A percentile compares a stretch with the other conserved stretches of the same genome.
Evolutionary conservation across 2,888 invertebrate genomes (phyloP).

Genomic region (Drosophila prostipennis): DNA sequence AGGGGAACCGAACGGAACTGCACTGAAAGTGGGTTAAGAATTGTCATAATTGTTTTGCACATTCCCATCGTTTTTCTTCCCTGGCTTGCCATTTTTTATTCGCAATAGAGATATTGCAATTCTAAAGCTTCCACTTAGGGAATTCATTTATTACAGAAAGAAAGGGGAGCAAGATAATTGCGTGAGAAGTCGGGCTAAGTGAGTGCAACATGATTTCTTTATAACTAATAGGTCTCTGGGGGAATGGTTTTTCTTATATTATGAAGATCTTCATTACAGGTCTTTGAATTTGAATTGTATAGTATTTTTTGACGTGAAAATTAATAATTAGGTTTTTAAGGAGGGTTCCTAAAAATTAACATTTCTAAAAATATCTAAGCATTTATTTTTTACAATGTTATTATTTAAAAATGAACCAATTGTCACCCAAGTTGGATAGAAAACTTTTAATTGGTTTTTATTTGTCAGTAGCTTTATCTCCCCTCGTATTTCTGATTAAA

Average conservation of each 20-base stretch:
- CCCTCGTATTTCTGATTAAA: neutral
- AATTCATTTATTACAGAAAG: slow-evolving; percentile 28
- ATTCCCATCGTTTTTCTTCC: slow-evolving; percentile 16
- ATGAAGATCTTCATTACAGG: slow-evolving; percentile 9
- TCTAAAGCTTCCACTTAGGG: slow-evolving; percentile 28
- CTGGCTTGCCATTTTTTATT: slow-evolving; percentile 23
- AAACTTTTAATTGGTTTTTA: too few species aligned
- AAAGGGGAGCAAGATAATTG: slow-evolving; percentile 38
- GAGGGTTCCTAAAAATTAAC: too few species aligned
- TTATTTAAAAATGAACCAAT: too few species aligned
- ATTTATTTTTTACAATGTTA: too few species aligned
- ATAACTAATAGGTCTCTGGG: slow-evolving; percentile 7
- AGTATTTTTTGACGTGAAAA: neutral
- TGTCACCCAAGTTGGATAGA: too few species aligned
- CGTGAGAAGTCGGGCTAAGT: slow-evolving; percentile 43
- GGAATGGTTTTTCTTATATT: neutral
- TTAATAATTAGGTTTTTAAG: neutral
- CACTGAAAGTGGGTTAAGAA: slow-evolving; percentile 66
- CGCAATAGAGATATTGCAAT: slow-evolving; percentile 52
- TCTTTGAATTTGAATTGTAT: neutral
- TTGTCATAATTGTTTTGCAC: slow-evolving; percentile 65
- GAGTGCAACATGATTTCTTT: slow-evolving; percentile 37
- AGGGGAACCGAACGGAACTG: slow-evolving; percentile 20
- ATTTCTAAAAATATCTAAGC: too few species aligned
- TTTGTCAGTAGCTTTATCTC: too few species aligned